Conservation (phyloP, 2,888 invertebrate genomes). For the Spatulosminthurus flaviceps region DNA sequence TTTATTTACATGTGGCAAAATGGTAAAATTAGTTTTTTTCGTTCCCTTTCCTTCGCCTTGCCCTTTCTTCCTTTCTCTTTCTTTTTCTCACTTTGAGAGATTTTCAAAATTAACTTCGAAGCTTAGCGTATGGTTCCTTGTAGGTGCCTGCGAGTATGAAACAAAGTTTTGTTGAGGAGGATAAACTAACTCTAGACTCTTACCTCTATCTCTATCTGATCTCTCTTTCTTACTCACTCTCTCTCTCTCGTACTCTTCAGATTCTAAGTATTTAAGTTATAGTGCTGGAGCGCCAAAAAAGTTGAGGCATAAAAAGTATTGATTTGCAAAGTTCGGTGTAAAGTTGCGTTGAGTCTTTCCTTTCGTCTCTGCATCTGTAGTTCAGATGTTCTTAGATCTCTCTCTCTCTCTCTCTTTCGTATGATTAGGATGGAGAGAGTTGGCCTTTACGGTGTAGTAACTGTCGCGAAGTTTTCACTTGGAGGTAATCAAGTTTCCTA, state of each 20-base stretch:
- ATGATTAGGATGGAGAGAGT: conserved; percentile 15
- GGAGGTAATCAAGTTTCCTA: conserved; percentile 24
- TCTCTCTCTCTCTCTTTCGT: background rate
- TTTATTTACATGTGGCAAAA: conserved; percentile 13
- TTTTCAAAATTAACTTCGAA: conserved; percentile 9
- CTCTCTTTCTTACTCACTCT: background rate
- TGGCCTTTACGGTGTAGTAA: conserved; percentile 5
- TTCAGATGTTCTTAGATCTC: too few species aligned
- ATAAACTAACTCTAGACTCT: too few species aligned
- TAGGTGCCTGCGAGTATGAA: background rate
- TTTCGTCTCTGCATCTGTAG: conserved; percentile 24
- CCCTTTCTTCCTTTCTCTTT: background rate
- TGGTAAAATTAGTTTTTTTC: conserved; percentile 14
- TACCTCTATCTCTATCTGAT: background rate
- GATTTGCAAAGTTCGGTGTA: conserved; percentile 21
- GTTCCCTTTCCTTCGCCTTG: background rate
- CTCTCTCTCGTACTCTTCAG: background rate
- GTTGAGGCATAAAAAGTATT: conserved; percentile 7
- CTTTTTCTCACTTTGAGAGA: background rate
- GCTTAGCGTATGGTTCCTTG: conserved; percentile 3
- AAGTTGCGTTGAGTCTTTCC: conserved; percentile 13
- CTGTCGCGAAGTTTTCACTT: conserved; percentile 24
- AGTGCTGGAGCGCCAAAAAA: conserved; percentile 1
- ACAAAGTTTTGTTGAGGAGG: conserved; percentile 18
- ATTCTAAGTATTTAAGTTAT: conserved; percentile 6